phyloP scores from a whole-genome alignment of 2,888 invertebrate genomes.

The Standfussiana lucernea region DNA sequence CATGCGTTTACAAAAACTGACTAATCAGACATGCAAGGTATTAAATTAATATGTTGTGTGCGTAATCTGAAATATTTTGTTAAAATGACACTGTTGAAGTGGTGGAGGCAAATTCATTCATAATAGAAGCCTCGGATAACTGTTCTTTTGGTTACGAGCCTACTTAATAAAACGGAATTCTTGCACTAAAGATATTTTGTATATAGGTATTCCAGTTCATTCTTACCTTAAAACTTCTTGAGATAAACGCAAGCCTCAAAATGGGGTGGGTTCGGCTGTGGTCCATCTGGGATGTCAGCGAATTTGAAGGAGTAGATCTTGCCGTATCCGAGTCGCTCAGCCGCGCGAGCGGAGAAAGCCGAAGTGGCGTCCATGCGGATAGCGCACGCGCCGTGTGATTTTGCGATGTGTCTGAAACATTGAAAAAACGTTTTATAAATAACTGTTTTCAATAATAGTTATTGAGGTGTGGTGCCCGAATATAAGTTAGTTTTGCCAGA shows the following conservation, averaged over 20 bases:
- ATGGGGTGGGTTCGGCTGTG: conserved; percentile 91
- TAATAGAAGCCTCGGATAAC: not conserved
- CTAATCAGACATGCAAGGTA: too few species aligned
- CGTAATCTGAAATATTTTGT: not conserved
- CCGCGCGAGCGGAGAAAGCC: conserved; percentile 94
- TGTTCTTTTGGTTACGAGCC: not conserved
- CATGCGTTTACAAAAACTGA: too few species aligned
- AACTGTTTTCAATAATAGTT: not conserved
- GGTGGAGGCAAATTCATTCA: not conserved
- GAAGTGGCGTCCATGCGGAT: conserved; percentile 94
- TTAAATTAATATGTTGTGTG: too few species aligned
- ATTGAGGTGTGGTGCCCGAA: not conserved
- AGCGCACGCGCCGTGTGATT: conserved; percentile 90
- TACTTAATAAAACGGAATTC: not conserved
- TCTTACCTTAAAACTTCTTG: conserved; percentile 85
- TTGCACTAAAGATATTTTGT: too few species aligned
- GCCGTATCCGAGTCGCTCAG: conserved; percentile 93
- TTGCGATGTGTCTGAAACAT: conserved; percentile 85
- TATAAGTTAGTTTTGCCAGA: not conserved
- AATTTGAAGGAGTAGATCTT: conserved; percentile 92
- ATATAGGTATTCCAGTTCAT: not conserved
- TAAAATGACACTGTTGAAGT: not conserved
- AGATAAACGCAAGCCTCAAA: conserved; percentile 91
- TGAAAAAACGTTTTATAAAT: not conserved
- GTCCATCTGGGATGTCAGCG: conserved; percentile 91